Conservation (phyloP, 2,888 invertebrate genomes). For the Drosophila tripunctata region DNA sequence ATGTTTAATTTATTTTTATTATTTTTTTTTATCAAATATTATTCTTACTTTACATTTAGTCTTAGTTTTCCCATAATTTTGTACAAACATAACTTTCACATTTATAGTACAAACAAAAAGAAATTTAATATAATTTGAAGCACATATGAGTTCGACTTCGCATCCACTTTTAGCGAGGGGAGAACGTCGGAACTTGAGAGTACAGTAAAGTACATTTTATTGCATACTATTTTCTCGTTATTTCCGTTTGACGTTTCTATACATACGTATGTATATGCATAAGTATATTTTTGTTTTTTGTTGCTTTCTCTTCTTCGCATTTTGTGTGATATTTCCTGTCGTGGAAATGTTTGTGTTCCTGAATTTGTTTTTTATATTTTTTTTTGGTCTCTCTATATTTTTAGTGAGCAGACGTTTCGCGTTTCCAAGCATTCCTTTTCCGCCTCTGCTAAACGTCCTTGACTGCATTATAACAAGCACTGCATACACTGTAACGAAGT, state of each 20-base stretch:
- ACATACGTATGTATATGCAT: too few relatives aligned
- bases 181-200: not conserved
- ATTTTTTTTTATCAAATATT: too few relatives aligned
- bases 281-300: too few relatives aligned
- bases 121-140: constrained; percentile 13
- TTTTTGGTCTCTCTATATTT: constrained; percentile 17
- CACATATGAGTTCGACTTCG: constrained; percentile 35
- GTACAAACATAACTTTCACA: constrained; percentile 3
- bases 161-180: not conserved
- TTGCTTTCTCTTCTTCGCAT: constrained; percentile 9
- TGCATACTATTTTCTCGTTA: constrained; percentile 70
- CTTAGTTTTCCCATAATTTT: not conserved
- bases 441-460: constrained; percentile 57
- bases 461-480: constrained; percentile 60
- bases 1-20: too few relatives aligned
- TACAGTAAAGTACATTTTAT: constrained; percentile 60
- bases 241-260: constrained; percentile 67
- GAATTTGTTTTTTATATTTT: constrained; percentile 28
- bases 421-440: constrained; percentile 42
- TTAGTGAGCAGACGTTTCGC: constrained; percentile 13
- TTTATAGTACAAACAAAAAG: not conserved
- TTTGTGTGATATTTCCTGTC: constrained; percentile 36
- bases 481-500: constrained; percentile 12
- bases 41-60: too few relatives aligned
- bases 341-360: constrained; percentile 17